Percentiles rank a stretch among this genome's conserved stretches.
Conservation (phyloP, 2,888 invertebrate species). For the Zygogramma bicolorata region DNA sequence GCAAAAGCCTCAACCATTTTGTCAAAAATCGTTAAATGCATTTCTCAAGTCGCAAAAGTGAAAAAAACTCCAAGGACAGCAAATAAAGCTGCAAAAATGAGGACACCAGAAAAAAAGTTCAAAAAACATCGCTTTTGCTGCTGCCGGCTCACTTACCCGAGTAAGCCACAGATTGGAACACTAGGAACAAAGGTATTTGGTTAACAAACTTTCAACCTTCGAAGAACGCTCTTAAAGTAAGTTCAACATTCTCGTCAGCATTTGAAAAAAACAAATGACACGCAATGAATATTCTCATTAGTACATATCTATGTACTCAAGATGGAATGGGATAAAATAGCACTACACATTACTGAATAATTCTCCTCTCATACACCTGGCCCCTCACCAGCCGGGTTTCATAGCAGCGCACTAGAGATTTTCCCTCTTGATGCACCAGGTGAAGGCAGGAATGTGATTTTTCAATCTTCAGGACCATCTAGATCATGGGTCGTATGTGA, state of each 20-base stretch:
- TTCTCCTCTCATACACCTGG: no score
- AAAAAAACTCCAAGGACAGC: not conserved
- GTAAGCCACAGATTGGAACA: conserved; percentile 97
- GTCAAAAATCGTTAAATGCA: not conserved
- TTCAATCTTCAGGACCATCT: no score
- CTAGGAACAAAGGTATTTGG: conserved; percentile 65
- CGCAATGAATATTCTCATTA: not conserved
- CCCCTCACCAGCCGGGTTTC: no score
- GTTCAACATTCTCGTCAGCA: not conserved
- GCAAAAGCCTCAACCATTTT: not conserved
- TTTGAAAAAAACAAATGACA: not conserved
- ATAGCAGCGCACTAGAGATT: no score
- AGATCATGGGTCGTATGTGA: no score
- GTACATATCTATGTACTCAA: no score
- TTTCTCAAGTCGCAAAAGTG: not conserved
- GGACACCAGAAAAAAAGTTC: not conserved
- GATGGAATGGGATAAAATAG: no score
- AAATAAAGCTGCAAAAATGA: conserved; percentile 1
- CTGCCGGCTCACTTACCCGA: conserved; percentile 86
- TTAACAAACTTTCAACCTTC: conserved; percentile 24
- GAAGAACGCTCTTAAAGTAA: conserved; percentile 25
- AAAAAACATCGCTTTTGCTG: conserved; percentile 12
- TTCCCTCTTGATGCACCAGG: no score
- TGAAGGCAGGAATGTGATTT: no score
- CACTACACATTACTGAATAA: no score